Base-by-base conservation (phyloP, 2,113 vertebrate species). In the Oreochromis tanganicae region DNA sequence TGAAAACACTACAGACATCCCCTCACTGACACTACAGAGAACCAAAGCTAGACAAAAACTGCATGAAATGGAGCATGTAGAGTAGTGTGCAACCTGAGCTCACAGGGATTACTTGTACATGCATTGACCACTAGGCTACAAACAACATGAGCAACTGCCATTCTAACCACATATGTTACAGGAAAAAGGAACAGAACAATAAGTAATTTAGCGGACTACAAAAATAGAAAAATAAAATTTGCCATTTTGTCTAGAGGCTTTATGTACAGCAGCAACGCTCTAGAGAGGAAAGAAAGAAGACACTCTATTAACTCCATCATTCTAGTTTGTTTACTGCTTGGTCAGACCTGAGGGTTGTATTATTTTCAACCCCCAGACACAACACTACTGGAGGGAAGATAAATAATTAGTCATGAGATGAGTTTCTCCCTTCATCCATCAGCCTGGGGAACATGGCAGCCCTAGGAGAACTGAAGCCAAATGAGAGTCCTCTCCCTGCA, bases 331-430 rank as follows among this genome's bases (percentile, higher is more conserved):
- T 93, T 91, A 82, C 79, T 29, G 66, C 89, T 59, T 87, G 89
- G 88, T 90, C 89, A 90, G 87, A 89, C 82, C 54, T 79, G 52
- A 85, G 54, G 80, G 59, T 50, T 90, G 83, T 89, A 82, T 88
- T 91, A 73, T 91, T 90, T 88, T 61, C 87, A 92, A 82, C 63
- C 83, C 29, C 8, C 57, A 92, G 89, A 92, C 85, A 90, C 84
- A 93, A 90, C 83, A 85, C 68, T 83, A 90, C 89, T 93, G 83
- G 83, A 86, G 87, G 91, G 89, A 88, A 89, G 90, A 91, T 93
- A 91, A 94, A 95, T 93, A 94, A 94, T 95, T 95, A 94, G 92
- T 88, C 82, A 91, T 90, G 84, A 93, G 91, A 90, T 91, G 89
- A 87, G 89, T 94, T 95, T 92, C 84, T 90, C 11, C 82, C 85